Conservation (phyloP, 2,797 vertebrate genomes). For the Oceanodroma leucorhoa region DNA sequence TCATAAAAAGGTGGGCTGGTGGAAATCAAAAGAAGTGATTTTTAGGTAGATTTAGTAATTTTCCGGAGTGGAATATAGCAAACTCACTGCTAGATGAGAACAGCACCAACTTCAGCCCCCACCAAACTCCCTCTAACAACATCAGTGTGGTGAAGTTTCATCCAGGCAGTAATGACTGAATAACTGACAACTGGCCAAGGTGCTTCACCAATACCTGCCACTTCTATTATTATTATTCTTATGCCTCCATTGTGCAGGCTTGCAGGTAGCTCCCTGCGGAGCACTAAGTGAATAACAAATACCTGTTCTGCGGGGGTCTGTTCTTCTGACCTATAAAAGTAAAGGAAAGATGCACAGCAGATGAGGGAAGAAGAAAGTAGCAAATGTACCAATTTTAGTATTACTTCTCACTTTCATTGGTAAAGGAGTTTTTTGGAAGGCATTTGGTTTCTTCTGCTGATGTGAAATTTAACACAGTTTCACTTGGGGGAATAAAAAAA, state of each 20-base stretch:
- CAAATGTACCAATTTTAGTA: background rate
- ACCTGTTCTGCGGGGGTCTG: background rate
- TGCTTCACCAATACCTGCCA: background rate
- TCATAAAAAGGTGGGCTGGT: background rate
- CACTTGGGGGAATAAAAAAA: background rate
- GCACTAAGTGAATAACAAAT: background rate
- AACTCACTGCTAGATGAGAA: background rate
- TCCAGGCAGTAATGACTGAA: background rate
- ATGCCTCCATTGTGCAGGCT: fast-evolving
- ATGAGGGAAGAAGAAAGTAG: background rate
- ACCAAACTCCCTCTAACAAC: background rate
- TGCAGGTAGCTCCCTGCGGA: background rate
- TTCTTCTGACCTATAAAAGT: background rate
- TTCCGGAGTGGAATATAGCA: background rate
- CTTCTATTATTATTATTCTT: background rate
- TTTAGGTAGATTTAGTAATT: background rate
- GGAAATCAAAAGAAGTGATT: background rate
- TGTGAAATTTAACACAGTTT: background rate
- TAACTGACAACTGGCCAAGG: background rate
- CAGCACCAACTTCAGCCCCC: background rate
- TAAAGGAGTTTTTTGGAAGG: background rate
- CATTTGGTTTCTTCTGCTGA: background rate
- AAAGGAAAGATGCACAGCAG: background rate
- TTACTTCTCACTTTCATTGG: background rate
- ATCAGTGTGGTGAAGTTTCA: background rate